These are phyloP conservation scores for Pangasius mekongensis DNA, from an alignment of 2,797 vertebrate genomes.

Conservation along the genomic window DNA sequence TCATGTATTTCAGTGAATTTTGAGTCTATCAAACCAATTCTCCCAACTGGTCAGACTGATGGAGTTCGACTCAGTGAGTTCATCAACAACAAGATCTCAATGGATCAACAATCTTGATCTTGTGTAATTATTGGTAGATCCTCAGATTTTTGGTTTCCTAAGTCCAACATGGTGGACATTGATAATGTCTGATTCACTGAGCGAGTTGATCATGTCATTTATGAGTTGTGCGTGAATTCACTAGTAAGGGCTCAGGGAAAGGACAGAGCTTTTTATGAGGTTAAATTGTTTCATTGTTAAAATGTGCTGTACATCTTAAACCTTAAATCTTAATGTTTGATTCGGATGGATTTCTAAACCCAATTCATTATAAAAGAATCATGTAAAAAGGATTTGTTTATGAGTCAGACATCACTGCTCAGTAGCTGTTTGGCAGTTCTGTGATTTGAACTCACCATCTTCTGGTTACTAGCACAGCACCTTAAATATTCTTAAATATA, in stretches of 20 bases:
- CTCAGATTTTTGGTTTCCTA: slow-evolving; percentile 10
- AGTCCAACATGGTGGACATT: slow-evolving; percentile 15
- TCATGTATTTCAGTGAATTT: neutral
- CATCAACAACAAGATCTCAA: neutral
- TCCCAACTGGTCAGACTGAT: neutral
- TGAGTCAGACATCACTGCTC: neutral
- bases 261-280: neutral
- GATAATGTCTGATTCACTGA: neutral
- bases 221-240: neutral
- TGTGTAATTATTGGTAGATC: neutral
- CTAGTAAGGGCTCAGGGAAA: neutral
- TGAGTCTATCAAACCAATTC: neutral
- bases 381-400: neutral
- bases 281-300: neutral
- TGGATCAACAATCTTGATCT: neutral
- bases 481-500: neutral
- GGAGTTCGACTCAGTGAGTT: neutral
- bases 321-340: neutral
- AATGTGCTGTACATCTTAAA: neutral
- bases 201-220: neutral
- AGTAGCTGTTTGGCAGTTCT: neutral
- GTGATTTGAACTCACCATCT: neutral
- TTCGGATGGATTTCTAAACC: neutral
- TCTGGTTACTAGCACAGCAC: neutral
- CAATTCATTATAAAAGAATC: neutral